Conservation (phyloP, 2,888 invertebrate genomes). For the Pseudococcus jackbeardsleyi region DNA sequence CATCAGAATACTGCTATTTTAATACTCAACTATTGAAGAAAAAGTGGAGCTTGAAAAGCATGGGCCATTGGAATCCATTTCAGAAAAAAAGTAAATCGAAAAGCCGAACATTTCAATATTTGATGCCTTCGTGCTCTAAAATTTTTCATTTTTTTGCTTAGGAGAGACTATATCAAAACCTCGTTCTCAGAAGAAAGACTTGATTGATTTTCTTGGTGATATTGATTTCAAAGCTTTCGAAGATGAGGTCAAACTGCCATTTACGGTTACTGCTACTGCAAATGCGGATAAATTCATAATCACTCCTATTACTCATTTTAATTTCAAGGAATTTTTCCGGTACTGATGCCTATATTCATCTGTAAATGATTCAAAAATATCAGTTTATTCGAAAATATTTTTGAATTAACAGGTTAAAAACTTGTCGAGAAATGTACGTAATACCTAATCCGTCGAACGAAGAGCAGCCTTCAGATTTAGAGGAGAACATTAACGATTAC, state of each 20-base stretch:
- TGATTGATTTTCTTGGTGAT: slow-evolving; percentile 7
- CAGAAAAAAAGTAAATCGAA: slow-evolving; percentile 23
- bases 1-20: slow-evolving; percentile 56
- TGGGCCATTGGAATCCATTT: slow-evolving; percentile 51
- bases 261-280: neutral
- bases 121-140: too few relatives aligned
- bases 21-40: slow-evolving; percentile 34
- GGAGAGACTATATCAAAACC: neutral
- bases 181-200: slow-evolving; percentile 47
- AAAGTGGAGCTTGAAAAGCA: slow-evolving; percentile 30
- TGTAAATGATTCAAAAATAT: neutral
- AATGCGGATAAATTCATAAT: slow-evolving; percentile 48
- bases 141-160: neutral
- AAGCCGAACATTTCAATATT: too few relatives aligned
- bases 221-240: slow-evolving; percentile 48
- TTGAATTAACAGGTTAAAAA: slow-evolving; percentile 5
- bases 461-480: slow-evolving; percentile 57
- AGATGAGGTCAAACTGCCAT: neutral
- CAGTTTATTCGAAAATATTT: too few relatives aligned
- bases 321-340: slow-evolving; percentile 57
- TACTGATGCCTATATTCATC: neutral
- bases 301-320: slow-evolving; percentile 56
- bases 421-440: slow-evolving; percentile 56
- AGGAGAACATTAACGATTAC: slow-evolving; percentile 56
- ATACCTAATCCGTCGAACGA: slow-evolving; percentile 9